These are phyloP conservation scores for Drosophila guanche DNA, from an alignment of 1,140 invertebrate genomes.

Conservation along the genomic window DNA sequence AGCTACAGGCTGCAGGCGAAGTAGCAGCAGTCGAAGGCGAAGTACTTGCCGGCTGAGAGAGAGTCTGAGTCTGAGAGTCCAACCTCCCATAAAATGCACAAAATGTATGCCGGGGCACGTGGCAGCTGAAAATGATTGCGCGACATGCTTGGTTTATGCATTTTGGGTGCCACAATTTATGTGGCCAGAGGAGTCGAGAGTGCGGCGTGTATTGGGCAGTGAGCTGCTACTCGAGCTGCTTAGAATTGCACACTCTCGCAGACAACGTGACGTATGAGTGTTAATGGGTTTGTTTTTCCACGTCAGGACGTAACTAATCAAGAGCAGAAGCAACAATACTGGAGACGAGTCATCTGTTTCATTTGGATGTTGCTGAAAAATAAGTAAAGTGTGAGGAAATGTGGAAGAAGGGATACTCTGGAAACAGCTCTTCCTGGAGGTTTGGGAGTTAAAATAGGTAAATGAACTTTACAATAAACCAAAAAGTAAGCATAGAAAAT, in stretches of 20 bases:
- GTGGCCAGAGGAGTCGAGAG: slow-evolving; percentile 18
- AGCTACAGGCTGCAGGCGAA: slow-evolving; percentile 16
- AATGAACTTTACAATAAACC: too few relatives aligned
- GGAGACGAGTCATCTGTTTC: slow-evolving; percentile 14
- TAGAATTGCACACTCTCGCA: slow-evolving; percentile 38
- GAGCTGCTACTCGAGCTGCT: slow-evolving; percentile 21
- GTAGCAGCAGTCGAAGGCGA: slow-evolving; percentile 12
- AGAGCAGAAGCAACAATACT: slow-evolving; percentile 8
- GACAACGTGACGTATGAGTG: slow-evolving; percentile 58
- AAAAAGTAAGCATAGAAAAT: background rate
- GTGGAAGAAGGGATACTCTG: too few relatives aligned
- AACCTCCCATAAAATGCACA: slow-evolving; percentile 68
- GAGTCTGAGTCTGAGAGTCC: slow-evolving; percentile 1
- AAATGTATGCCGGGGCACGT: slow-evolving; percentile 78
- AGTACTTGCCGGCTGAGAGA: too few relatives aligned
- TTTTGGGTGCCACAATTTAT: slow-evolving; percentile 74
- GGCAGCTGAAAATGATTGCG: slow-evolving; percentile 82
- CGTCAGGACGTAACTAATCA: slow-evolving; percentile 52
- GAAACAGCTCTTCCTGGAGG: too few relatives aligned
- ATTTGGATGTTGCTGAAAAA: background rate
- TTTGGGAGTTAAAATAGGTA: too few relatives aligned
- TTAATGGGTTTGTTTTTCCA: slow-evolving; percentile 50
- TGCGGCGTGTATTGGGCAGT: background rate
- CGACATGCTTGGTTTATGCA: slow-evolving; percentile 81
- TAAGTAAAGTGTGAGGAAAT: background rate